Evolutionary conservation across 2,113 vertebrate genomes (phyloP).

Genomic region (Pachypanchax playfairii): DNA sequence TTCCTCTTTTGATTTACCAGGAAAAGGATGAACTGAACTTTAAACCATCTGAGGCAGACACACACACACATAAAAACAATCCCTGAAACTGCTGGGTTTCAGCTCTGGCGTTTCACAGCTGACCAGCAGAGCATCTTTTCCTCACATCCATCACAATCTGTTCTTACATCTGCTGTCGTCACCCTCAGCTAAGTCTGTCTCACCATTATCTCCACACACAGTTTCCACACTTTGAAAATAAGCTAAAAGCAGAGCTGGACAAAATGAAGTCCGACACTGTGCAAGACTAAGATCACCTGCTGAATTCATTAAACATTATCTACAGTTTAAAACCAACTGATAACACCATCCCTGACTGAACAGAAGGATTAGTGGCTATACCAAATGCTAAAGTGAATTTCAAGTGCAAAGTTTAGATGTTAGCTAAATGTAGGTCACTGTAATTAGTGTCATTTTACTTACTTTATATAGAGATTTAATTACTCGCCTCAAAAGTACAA

Average conservation of each 20-base stretch:
- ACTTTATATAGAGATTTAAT: too few species aligned
- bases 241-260: slow-evolving; percentile 15
- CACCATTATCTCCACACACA: slow-evolving; percentile 13
- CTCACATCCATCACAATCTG: slow-evolving; percentile 50
- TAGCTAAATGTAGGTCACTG: slow-evolving; percentile 34
- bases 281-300: slow-evolving; percentile 23
- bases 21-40: not conserved
- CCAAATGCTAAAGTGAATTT: slow-evolving; percentile 25
- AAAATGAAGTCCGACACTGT: slow-evolving; percentile 25
- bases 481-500: too few species aligned
- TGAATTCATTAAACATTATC: slow-evolving; percentile 37
- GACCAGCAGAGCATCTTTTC: slow-evolving; percentile 36
- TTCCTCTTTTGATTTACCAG: not conserved
- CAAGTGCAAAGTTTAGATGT: slow-evolving; percentile 24
- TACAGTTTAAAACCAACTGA: slow-evolving; percentile 24
- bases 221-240: slow-evolving; percentile 30
- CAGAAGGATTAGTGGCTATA: slow-evolving; percentile 19
- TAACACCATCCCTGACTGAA: slow-evolving; percentile 7
- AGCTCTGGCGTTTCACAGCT: slow-evolving; percentile 35
- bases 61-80: not conserved
- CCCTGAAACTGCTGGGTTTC: slow-evolving; percentile 3
- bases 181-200: slow-evolving; percentile 6
- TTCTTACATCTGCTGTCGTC: slow-evolving; percentile 48
- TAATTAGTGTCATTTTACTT: slow-evolving; percentile 6
- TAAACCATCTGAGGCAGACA: not conserved